Base-by-base conservation (phyloP, 2,888 invertebrate genomes). In the Onthophagus sagittarius region DNA sequence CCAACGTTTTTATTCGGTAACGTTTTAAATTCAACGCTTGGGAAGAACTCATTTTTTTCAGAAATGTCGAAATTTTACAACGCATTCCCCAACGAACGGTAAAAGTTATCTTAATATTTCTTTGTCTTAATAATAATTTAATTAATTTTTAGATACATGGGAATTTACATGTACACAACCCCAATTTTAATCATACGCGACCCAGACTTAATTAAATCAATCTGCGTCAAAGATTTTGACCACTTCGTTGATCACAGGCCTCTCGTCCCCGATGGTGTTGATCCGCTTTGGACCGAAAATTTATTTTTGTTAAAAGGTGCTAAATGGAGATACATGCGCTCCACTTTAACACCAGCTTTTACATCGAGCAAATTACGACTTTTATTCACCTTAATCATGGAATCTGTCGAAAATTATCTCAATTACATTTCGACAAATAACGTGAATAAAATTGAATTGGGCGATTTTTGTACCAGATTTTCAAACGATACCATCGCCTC, bases 171-270 rank as follows among this genome's bases (percentile, higher is more conserved):
- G 9, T 9, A 53, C 9, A 31, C 15, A 6, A 39, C 7, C 6
- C 70, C 70, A 7, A 14, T 15, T n/a, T 62, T 70, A 53, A 7
- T 70, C 11, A 23, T 70, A 11, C 13, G 53, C 1, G 70, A 70
- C 14, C 62, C 70, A 0, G 70, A 70, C 4, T 15, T 70, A 23
- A 70, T 70, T 7, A 70, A 70, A 62, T 15, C 5, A 77, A 81
- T 85, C 2, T 75, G 72, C 11, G 70, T 79, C 6, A 79, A 76
- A 74, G 75, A 77, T 65, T 78, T 78, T 69, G 77, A 77, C 11
- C 72, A 75, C 72, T 78, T 78, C 64, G 74, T 75, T 15, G 77
- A 77, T 70, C 73, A 76, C 13, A 70, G 70, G 15, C 6, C 13
- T 15, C 11, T 70, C 23, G 70, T 70, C 5, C 33, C 33, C 0